Conservation (phyloP, 1,140 invertebrate species). For the Drosophila virilis region DNA sequence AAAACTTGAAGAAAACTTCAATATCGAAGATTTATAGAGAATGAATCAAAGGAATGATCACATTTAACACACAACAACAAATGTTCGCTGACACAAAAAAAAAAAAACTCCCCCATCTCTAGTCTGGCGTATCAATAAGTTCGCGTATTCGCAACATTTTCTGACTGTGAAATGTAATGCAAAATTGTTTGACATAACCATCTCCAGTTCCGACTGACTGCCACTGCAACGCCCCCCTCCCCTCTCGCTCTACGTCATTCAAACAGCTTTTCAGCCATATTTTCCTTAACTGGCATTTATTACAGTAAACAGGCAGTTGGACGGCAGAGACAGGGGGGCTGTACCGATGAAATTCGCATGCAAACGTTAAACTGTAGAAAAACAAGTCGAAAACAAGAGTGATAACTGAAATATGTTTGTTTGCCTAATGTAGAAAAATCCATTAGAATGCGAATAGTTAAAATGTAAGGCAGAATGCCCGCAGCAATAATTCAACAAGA, state of each 20-base stretch:
- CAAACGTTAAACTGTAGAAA: constrained; percentile 17
- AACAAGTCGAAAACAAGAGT: background rate
- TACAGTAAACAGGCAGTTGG: constrained; percentile 20
- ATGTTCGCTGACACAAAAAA: constrained; percentile 20
- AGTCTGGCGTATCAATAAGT: background rate
- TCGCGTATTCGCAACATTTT: constrained; percentile 64
- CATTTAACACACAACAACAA: constrained; percentile 18
- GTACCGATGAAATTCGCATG: background rate
- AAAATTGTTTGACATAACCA: constrained; percentile 66
- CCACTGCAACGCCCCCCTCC: background rate
- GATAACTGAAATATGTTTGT: constrained; percentile 44
- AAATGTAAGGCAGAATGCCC: constrained; percentile 44
- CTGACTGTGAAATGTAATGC: constrained; percentile 54
- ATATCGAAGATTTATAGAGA: too few species aligned
- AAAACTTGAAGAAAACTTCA: too few species aligned
- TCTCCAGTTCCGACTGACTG: background rate
- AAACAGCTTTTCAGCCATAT: constrained; percentile 27
- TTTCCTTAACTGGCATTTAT: constrained; percentile 64
- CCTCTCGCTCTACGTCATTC: background rate
- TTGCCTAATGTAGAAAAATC: constrained; percentile 48
- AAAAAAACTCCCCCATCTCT: background rate
- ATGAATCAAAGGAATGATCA: background rate
- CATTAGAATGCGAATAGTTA: constrained; percentile 41
- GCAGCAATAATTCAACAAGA: constrained; percentile 38
- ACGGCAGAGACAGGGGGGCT: too few species aligned